Base-by-base conservation (phyloP, 2,797 vertebrate species). In the Oceanodroma leucorhoa region DNA sequence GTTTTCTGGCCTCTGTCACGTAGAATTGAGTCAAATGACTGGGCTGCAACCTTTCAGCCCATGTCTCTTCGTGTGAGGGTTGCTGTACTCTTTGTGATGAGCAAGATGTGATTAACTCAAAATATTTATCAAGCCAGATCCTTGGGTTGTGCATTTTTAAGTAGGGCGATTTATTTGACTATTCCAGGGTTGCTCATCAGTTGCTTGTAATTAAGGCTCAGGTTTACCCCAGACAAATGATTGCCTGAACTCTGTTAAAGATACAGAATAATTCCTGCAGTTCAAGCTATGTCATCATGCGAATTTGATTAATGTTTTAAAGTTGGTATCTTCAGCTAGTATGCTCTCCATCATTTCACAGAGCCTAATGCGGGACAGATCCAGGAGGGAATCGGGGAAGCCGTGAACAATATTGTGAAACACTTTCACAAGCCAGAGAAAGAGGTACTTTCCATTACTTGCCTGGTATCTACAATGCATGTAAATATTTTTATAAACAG, bases 391-490 rank as follows among this genome's bases (percentile, higher is more conserved):
- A 98, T 99, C 6, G 99, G 99, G 87, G 99, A 99, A 98, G 99
- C 99, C 0, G 99, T 99, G 60, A 99, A 99, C 96, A 99, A 99
- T 96, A 99, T 99, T 38, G 99, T 99, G 54, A 99, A 99, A 94
- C 99, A 99, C 95, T 99, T 99, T 85, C 99, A 99, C 97, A 99
- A 99, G 97, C 99, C 99, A 22, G 99, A 99, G 91, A 99, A 99
- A 97, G 99, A 99, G 99, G 99, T 99, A 98, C 57, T 93, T 81
- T 61, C 71, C 21, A 4, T 65, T 60, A 64, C 32, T 62, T 73
- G 29, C 19, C 53, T 45, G 21, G 12, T 75, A 24, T 14, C 75
- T 69, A 23, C 21, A 87, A 53, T 51, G 32, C 43, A 18, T 54
- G 17, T 76, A 66, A 30, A 6, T 27, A 4, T 57, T 89, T 87